Conservation (phyloP, 1,140 invertebrate species). For the Globodera ellingtonae region DNA sequence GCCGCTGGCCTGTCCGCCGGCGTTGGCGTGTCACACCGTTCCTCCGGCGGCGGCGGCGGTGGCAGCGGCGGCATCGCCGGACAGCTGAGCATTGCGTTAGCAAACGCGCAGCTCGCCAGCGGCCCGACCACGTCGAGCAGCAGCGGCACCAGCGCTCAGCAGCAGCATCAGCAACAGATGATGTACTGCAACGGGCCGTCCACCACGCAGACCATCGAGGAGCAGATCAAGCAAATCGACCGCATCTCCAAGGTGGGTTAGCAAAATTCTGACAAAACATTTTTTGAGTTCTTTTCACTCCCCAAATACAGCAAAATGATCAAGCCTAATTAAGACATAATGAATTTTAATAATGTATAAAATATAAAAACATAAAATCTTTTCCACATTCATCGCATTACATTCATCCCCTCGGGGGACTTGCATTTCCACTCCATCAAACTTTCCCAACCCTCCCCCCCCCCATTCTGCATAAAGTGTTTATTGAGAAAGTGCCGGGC, state of each 20-base stretch:
- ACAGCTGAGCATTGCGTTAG: slow-evolving; percentile 17
- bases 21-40: background rate
- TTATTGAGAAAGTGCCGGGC: no score
- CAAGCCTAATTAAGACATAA: no score
- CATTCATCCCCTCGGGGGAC: no score
- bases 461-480: no score
- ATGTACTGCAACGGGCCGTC: slow-evolving; percentile 21
- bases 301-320: no score
- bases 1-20: slow-evolving; percentile 8
- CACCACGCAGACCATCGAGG: slow-evolving; percentile 33
- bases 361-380: no score
- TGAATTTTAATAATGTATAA: no score
- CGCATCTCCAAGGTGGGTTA: slow-evolving; percentile 33
- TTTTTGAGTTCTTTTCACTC: no score
- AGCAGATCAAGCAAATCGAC: slow-evolving; percentile 40
- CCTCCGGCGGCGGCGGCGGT: background rate
- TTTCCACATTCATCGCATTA: no score
- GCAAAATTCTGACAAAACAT: no score
- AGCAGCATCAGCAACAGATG: slow-evolving; percentile 12
- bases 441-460: no score
- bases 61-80: background rate
- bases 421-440: no score
- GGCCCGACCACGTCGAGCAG: slow-evolving; percentile 28
- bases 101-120: slow-evolving; percentile 8
- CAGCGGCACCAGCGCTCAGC: slow-evolving; percentile 1